These are phyloP conservation scores for Polylopha cassiicola DNA, from an alignment of 2,888 invertebrate species.

Conservation along the genomic window DNA sequence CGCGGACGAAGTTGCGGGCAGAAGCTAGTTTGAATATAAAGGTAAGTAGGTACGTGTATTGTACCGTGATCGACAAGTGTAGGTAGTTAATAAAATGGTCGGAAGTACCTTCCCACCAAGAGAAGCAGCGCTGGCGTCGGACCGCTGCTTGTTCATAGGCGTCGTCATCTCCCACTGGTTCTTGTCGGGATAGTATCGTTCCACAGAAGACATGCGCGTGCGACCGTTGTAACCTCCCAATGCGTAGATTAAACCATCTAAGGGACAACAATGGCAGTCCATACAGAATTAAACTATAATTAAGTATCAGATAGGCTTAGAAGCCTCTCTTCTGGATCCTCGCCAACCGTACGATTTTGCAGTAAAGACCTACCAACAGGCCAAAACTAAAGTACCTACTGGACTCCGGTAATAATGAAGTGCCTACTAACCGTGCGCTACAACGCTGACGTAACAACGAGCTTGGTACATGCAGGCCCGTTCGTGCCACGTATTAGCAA, in stretches of 20 bases:
- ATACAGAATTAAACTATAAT: too few relatives aligned
- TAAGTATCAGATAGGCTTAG: too few relatives aligned
- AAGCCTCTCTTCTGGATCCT: too few relatives aligned
- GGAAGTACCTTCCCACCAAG: conserved; percentile 78
- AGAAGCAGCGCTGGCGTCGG: conserved; percentile 86
- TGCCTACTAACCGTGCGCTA: conserved; percentile 73
- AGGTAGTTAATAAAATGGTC: not conserved
- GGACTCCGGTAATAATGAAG: too few relatives aligned
- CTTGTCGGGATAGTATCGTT: conserved; percentile 84
- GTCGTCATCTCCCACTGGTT: conserved; percentile 88
- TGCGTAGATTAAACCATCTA: conserved; percentile 85
- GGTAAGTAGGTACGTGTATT: not conserved
- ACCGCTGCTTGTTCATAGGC: conserved; percentile 85
- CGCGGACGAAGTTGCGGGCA: too few relatives aligned
- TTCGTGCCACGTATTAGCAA: conserved; percentile 84
- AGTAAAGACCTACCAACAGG: too few relatives aligned
- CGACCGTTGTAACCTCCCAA: conserved; percentile 90
- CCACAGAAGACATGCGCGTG: conserved; percentile 85
- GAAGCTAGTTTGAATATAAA: too few relatives aligned
- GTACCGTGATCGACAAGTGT: not conserved
- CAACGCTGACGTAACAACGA: conserved; percentile 87
- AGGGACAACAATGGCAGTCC: not conserved
- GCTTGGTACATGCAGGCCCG: conserved; percentile 88
- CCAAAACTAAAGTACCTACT: too few relatives aligned
- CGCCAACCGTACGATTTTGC: too few relatives aligned